Conservation (phyloP, 2,797 vertebrate species). For the Lithobates sylvaticus region DNA sequence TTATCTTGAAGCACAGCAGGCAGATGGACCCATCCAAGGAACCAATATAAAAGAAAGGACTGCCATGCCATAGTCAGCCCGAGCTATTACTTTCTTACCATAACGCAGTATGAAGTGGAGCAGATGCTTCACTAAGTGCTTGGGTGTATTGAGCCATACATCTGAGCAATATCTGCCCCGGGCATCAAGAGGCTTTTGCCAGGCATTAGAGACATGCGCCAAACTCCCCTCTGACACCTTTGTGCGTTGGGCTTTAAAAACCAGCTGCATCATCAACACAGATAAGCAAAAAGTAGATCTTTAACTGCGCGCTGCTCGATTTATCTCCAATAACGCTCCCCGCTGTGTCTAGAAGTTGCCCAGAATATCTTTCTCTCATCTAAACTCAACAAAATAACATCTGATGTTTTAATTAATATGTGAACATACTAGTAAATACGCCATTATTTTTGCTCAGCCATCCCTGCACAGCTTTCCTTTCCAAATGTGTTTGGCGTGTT, state of each 20-base stretch:
- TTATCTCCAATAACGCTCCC: neutral
- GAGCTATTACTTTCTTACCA: too few relatives aligned
- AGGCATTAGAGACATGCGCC: neutral
- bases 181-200: neutral
- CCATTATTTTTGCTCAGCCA: constrained; percentile 14
- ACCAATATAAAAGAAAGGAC: too few relatives aligned
- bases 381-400: neutral
- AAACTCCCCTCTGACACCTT: neutral
- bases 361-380: neutral
- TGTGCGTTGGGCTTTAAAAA: neutral
- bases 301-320: too few relatives aligned
- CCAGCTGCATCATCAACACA: neutral
- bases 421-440: neutral
- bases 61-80: too few relatives aligned
- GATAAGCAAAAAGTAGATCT: neutral
- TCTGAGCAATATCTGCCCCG: neutral
- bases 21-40: too few relatives aligned
- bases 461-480: neutral
- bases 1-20: too few relatives aligned
- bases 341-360: neutral
- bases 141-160: neutral
- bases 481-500: neutral
- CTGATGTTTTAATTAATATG: constrained; percentile 3
- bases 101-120: neutral
- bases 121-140: neutral